These are phyloP conservation scores for Agonum fuliginosum DNA, from an alignment of 2,888 invertebrate genomes.

Conservation along the genomic window DNA sequence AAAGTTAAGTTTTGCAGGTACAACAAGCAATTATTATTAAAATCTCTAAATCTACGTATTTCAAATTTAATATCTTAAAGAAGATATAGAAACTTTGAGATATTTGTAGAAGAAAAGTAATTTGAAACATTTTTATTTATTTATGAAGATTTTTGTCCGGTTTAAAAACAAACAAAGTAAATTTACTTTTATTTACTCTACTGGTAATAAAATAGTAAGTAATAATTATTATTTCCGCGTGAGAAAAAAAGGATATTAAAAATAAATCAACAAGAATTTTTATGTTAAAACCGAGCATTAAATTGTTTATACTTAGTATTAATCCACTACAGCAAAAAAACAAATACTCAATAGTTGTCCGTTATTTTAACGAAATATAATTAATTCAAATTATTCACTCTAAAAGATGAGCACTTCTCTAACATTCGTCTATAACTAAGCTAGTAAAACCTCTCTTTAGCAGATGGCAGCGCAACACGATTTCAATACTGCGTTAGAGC, in stretches of 20 bases:
- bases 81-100: no score
- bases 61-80: no score
- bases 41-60: no score
- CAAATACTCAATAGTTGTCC: constrained; percentile 2
- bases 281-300: constrained; percentile 15
- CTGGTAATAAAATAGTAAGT: no score
- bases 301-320: neutral
- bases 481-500: constrained; percentile 20
- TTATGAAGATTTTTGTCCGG: neutral
- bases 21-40: no score
- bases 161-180: neutral
- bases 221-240: neutral
- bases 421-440: constrained; percentile 7
- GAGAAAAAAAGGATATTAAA: neutral
- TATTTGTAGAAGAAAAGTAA: no score
- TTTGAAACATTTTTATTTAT: no score
- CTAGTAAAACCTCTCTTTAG: constrained; percentile 12
- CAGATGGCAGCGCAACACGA: constrained; percentile 25
- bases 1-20: no score
- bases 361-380: constrained; percentile 22
- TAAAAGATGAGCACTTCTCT: neutral
- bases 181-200: constrained; percentile 22
- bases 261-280: constrained; percentile 4
- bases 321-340: neutral
- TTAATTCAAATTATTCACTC: neutral